Base-by-base conservation (phyloP, 2,797 vertebrate species). In the Gila robusta region DNA sequence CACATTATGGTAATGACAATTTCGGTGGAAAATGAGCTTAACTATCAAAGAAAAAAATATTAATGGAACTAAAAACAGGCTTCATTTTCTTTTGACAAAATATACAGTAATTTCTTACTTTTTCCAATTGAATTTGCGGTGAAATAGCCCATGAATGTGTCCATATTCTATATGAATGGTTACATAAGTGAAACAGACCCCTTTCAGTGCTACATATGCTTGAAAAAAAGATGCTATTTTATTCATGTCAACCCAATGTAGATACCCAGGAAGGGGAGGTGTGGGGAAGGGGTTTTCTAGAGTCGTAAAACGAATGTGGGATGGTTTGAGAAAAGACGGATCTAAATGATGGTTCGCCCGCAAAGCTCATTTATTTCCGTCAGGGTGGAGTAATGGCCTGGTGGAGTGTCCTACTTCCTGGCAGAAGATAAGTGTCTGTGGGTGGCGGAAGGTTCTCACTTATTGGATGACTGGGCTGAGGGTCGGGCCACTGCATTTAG, bases 291-390 rank as follows among this genome's bases (percentile, higher is more conserved):
- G 28, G 28, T 39, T 76, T 76, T 78, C 64, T 70, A 17, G 62
- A 82, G 66, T 54, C 26, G 44, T 76, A 84, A 87, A 90, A 84
- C 6, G 56, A 85, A 87, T 72, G 74, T 52, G 76, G 81, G 52
- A 80, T 87, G 87, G 77, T 73, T 90, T 83, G 81, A 91, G 70
- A 91, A 89, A 89, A 88, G 84, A 72, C 83, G 91, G 93, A 88
- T 62, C 88, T 91, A 88, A 93, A 85, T 81, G 88, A 85, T 90
- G 84, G 86, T 71, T 88, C 91, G 44, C 32, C 87, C 91, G 88
- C 81, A 39, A 83, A 86, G 82, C 88, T 90, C 66, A 81, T 95
- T 95, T 95, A 95, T 95, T 95, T 87, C 89, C 93, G 83, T 72
- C 88, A 91, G 88, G 87, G 86, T 84, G 92, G 85, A 92, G 87